Base-by-base conservation (phyloP, 1,140 invertebrate species). In the Eupristina koningsbergeri region DNA sequence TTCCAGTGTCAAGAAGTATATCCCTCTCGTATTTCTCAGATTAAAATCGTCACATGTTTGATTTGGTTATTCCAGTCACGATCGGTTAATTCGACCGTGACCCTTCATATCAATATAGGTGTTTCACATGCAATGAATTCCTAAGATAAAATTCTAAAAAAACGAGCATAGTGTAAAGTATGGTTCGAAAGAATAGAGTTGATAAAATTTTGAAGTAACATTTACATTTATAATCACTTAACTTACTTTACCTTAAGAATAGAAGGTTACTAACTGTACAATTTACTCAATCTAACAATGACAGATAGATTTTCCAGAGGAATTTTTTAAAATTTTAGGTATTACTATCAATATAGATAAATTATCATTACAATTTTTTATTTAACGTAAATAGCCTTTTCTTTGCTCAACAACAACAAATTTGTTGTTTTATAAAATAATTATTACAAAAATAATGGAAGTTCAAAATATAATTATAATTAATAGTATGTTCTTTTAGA, bases 21-120 rank as follows among this genome's bases (percentile, higher is more conserved):
- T 58, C 63, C 74, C 50, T 61, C 47, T 76, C 5, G 9, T 2
- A 36, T 19, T 75, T 11, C 36, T 34, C 58, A 29, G 74, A 83
- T 69, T 71, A 67, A 58, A 83, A 26, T 74, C 47, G 50, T 19
- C 71, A 31, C 71, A 34, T 29, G 34, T 45, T 63, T n/a, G 0
- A 0, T 74, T 6, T 58, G 36, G 5, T n/a, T 41, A 77, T 71
- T 77, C 75, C 36, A 78, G 75, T 71, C 75, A 83, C 64, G 75
- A 36, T 36, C 19, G 17, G 31, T 47, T 47, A 78, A 73, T 31
- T 78, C 75, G 75, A 78, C 75, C 64, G n/a, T 73, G 75, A 78
- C 64, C 81, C 81, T 36, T 61, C n/a, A 15, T 11, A 41, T 73
- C 53, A 29, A 22, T 36, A 17, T 64, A 64, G 15, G 36, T 41